A percentile compares a stretch with the other conserved stretches of the same genome.
These are phyloP conservation scores for Timandra comae DNA, from an alignment of 2,888 invertebrate species.

Conservation along the genomic window DNA sequence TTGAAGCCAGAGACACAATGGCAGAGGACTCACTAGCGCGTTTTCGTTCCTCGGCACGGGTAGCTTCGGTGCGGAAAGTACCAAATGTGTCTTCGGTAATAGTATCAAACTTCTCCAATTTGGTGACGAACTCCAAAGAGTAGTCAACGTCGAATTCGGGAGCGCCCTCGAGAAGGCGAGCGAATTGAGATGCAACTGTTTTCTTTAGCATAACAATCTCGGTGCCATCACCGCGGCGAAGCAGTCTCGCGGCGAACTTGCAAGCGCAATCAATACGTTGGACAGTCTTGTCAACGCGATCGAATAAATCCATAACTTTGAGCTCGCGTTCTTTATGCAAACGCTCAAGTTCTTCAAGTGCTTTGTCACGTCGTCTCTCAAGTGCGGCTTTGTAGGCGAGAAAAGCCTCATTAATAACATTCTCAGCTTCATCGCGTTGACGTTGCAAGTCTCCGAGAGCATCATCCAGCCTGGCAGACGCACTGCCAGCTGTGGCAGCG, in stretches of 20 bases:
- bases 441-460: slow-evolving; percentile 90
- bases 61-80: slow-evolving; percentile 82
- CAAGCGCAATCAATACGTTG: slow-evolving; percentile 91
- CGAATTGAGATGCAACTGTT: slow-evolving; percentile 85
- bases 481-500: slow-evolving; percentile 85
- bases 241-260: slow-evolving; percentile 87
- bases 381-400: slow-evolving; percentile 88
- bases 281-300: slow-evolving; percentile 88
- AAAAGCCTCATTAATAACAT: slow-evolving; percentile 87
- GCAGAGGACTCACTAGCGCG: slow-evolving; percentile 66
- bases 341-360: slow-evolving; percentile 83
- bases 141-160: slow-evolving; percentile 89
- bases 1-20: slow-evolving; percentile 58
- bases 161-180: slow-evolving; percentile 85
- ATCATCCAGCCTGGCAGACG: slow-evolving; percentile 84
- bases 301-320: slow-evolving; percentile 91
- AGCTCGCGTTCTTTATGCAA: slow-evolving; percentile 91
- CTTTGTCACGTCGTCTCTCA: slow-evolving; percentile 86
- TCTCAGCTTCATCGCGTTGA: slow-evolving; percentile 90
- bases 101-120: slow-evolving; percentile 85
- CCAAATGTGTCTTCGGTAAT: slow-evolving; percentile 84
- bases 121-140: slow-evolving; percentile 88
- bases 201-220: slow-evolving; percentile 91
- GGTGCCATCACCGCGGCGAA: slow-evolving; percentile 89
- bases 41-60: slow-evolving; percentile 73